Evolutionary conservation across 2,888 invertebrate genomes (phyloP).

Genomic region (Spisula subtruncata): DNA sequence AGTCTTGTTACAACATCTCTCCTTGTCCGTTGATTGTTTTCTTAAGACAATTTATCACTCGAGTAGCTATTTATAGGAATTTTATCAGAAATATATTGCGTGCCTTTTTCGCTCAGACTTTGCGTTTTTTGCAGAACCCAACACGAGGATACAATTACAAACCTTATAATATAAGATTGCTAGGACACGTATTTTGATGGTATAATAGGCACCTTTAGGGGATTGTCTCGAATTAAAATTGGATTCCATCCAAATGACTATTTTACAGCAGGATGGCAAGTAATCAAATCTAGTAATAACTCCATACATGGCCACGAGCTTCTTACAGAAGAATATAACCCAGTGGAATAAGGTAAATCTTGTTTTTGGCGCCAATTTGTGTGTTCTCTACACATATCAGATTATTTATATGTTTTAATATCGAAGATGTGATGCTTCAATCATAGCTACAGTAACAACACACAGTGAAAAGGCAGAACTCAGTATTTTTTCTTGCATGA

Average conservation of each 20-base stretch:
- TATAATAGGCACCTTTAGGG: conserved; percentile 48
- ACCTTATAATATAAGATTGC: conserved; percentile 49
- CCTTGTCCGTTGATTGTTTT: conserved; percentile 54
- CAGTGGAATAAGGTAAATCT: neutral
- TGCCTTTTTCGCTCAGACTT: conserved; percentile 52
- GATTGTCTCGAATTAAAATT: conserved; percentile 32
- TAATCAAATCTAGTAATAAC: conserved; percentile 13
- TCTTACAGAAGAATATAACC: neutral
- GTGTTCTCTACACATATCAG: no score
- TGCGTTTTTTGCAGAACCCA: conserved; percentile 44
- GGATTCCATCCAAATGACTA: conserved; percentile 36
- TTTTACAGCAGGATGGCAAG: conserved; percentile 15
- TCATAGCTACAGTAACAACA: no score
- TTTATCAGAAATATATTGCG: conserved; percentile 55
- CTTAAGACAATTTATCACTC: conserved; percentile 60
- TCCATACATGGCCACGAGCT: neutral
- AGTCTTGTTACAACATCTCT: conserved; percentile 44
- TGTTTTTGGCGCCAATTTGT: no score
- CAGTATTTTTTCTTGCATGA: neutral
- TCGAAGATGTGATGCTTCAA: no score
- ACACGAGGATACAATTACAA: conserved; percentile 45
- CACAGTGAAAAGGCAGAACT: no score
- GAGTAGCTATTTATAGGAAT: conserved; percentile 51
- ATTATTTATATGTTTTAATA: no score
- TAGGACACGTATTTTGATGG: conserved; percentile 41